A percentile compares a stretch with the other conserved stretches of the same genome.
phyloP scores from a whole-genome alignment of 2,797 vertebrate genomes.

The Epinephelus awoara region DNA sequence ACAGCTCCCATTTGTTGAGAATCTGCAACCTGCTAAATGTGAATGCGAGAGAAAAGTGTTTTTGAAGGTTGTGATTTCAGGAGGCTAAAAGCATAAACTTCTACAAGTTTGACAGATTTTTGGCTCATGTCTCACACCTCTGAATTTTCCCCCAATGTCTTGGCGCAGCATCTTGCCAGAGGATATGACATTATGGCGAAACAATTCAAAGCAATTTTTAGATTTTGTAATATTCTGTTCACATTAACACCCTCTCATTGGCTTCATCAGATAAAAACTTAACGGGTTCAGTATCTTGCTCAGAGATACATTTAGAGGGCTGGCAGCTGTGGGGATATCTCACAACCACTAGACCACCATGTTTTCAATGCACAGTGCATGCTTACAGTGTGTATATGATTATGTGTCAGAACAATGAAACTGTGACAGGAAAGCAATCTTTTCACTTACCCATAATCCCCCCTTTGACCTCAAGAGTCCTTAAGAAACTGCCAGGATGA shows the following conservation, averaged over 20 bases:
- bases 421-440: constrained; percentile 24
- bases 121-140: neutral
- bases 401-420: constrained; percentile 23
- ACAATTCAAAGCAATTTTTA: neutral
- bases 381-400: constrained; percentile 10
- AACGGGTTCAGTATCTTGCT: neutral
- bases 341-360: neutral
- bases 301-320: neutral
- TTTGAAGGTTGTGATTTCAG: neutral
- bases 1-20: neutral
- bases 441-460: constrained; percentile 32
- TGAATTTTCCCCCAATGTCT: neutral
- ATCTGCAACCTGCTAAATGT: neutral
- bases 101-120: neutral
- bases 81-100: neutral
- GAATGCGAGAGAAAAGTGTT: neutral
- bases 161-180: neutral
- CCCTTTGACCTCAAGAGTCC: constrained; percentile 57
- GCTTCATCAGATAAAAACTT: neutral
- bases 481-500: constrained; percentile 51
- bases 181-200: neutral
- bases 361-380: neutral
- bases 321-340: neutral
- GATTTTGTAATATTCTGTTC: neutral
- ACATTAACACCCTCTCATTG: neutral